phyloP scores from a whole-genome alignment of 2,113 vertebrate genomes.

The Dermatemys mawii region DNA sequence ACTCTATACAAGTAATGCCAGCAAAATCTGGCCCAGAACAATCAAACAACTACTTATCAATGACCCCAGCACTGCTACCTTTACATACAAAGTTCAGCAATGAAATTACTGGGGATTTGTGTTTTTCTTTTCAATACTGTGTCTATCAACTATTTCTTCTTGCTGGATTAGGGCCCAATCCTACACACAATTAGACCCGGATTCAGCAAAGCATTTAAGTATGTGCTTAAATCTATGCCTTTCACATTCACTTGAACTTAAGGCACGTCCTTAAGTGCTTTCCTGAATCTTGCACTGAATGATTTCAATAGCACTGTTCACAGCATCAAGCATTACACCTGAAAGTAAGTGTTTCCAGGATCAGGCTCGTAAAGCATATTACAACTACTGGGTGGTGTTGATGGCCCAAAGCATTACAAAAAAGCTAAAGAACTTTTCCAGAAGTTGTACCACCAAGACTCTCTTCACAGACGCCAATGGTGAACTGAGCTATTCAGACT shows the following conservation, averaged over 20 bases:
- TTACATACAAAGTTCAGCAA: background rate
- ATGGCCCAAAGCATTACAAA: background rate
- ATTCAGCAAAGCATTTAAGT: background rate
- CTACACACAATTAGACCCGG: background rate
- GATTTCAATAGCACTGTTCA: background rate
- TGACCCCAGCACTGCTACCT: background rate
- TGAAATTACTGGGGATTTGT: background rate
- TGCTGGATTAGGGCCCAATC: background rate
- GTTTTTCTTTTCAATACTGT: background rate
- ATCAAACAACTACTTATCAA: background rate
- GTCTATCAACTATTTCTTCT: background rate
- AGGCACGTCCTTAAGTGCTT: conserved; percentile 2
- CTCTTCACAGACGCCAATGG: background rate
- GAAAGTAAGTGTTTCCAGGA: background rate
- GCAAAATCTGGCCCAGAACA: background rate
- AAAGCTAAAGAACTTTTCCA: conserved; percentile 12
- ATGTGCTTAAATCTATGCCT: background rate
- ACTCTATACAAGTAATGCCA: background rate
- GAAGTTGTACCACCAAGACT: background rate
- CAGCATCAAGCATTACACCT: background rate
- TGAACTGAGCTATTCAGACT: conserved; percentile 8
- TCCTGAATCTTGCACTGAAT: background rate
- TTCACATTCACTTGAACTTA: background rate
- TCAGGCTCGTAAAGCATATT: background rate
- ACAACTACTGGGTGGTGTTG: background rate